These are phyloP conservation scores for Hucho hucho DNA, from an alignment of 2,113 vertebrate species.

Conservation along the genomic window DNA sequence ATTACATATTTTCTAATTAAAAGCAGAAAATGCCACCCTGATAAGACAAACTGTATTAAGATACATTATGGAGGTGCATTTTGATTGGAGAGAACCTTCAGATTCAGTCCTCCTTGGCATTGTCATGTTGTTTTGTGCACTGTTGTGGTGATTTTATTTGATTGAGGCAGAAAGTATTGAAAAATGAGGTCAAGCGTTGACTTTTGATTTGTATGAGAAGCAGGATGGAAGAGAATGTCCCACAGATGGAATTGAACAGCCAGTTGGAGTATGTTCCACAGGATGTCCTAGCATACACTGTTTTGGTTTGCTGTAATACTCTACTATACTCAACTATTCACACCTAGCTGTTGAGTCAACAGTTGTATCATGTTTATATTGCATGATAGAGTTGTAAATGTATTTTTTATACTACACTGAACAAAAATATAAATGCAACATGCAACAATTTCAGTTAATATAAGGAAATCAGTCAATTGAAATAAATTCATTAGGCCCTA, in stretches of 20 bases:
- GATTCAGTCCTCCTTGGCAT: background rate
- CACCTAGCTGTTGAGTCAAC: background rate
- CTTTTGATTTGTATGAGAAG: no score
- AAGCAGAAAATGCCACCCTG: background rate
- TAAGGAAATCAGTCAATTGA: no score
- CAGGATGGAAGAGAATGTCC: no score
- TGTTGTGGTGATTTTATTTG: no score
- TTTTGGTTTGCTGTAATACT: background rate
- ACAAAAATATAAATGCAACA: no score
- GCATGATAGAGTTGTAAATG: conserved; percentile 9
- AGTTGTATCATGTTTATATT: conserved; percentile 11
- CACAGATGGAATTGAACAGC: no score
- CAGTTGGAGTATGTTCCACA: background rate
- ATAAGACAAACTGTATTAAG: background rate
- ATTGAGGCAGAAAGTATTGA: no score
- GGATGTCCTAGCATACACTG: background rate
- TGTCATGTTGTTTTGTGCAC: background rate
- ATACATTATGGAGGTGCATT: background rate
- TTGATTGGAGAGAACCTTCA: no score
- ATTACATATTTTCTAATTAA: background rate
- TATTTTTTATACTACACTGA: background rate
- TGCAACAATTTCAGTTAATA: no score
- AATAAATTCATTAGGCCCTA: no score
- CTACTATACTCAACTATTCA: background rate
- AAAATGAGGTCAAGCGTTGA: no score